phyloP scores from a whole-genome alignment of 1,140 invertebrate genomes.

The Apis cerana region DNA sequence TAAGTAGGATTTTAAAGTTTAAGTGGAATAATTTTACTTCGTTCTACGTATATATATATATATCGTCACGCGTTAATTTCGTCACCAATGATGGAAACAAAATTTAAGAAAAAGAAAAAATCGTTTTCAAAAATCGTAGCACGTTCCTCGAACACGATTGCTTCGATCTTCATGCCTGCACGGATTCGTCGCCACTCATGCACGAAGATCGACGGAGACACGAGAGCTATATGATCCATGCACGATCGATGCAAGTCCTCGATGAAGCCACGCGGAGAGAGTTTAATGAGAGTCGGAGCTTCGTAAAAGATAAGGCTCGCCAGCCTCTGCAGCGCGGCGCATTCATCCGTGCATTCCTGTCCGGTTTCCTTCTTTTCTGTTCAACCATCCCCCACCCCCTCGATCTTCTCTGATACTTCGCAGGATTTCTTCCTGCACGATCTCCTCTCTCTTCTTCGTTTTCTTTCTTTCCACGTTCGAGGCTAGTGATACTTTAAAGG shows the following conservation, averaged over 20 bases:
- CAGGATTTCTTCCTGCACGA: not conserved
- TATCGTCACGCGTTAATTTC: no score
- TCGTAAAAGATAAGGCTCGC: constrained; percentile 54
- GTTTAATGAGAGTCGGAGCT: constrained; percentile 57
- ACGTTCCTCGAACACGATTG: not conserved
- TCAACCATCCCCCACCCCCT: not conserved
- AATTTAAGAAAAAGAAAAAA: no score
- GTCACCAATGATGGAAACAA: no score
- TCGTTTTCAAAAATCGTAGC: not conserved
- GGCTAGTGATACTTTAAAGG: no score
- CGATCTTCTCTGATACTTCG: constrained; percentile 22
- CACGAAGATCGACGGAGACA: not conserved
- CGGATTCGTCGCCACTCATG: not conserved
- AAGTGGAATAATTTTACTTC: no score
- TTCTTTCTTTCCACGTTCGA: no score
- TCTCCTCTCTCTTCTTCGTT: constrained; percentile 18
- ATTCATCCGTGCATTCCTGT: constrained; percentile 67
- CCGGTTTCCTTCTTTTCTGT: constrained; percentile 65
- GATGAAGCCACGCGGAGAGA: constrained; percentile 39
- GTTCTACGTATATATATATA: no score
- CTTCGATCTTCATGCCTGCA: not conserved
- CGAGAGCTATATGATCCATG: not conserved
- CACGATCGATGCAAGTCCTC: constrained; percentile 1
- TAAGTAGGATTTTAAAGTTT: no score
- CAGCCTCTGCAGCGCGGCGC: constrained; percentile 47